These are phyloP conservation scores for Tetragonisca angustula DNA, from an alignment of 2,888 invertebrate species.

Conservation along the genomic window DNA sequence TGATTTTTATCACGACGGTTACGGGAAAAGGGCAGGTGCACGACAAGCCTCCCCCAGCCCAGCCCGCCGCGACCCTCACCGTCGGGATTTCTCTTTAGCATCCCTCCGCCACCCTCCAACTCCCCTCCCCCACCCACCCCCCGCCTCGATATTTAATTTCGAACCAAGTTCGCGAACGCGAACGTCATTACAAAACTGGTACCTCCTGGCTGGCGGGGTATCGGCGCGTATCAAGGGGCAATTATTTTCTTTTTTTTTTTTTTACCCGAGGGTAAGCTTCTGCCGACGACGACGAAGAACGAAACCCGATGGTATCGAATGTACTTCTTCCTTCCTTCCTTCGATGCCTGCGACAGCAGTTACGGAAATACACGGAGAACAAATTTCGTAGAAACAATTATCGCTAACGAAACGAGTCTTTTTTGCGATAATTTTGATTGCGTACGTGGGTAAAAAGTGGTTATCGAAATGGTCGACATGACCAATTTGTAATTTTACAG, in stretches of 20 bases:
- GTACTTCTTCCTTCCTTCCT: constrained; percentile 20
- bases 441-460: no score
- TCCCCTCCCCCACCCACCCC: constrained; percentile 43
- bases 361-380: no score
- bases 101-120: constrained; percentile 44
- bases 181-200: constrained; percentile 71
- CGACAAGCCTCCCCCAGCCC: constrained; percentile 38
- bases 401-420: not conserved
- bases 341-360: not conserved
- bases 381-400: not conserved
- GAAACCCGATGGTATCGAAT: constrained; percentile 33
- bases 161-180: constrained; percentile 73
- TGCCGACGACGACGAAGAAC: constrained; percentile 28
- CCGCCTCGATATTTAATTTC: constrained; percentile 80
- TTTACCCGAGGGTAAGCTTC: constrained; percentile 62
- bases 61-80: constrained; percentile 14
- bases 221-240: constrained; percentile 75
- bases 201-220: constrained; percentile 71
- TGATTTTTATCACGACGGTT: constrained; percentile 76
- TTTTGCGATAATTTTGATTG: not conserved
- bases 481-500: no score
- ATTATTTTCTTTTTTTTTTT: constrained; percentile 72
- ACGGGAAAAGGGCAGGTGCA: constrained; percentile 72
- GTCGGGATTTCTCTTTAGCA: constrained; percentile 62
- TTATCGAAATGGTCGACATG: no score